A percentile compares a stretch with the other conserved stretches of the same genome.
Conservation (phyloP, 1,140 invertebrate species). For the Pseudoatta argentina region DNA sequence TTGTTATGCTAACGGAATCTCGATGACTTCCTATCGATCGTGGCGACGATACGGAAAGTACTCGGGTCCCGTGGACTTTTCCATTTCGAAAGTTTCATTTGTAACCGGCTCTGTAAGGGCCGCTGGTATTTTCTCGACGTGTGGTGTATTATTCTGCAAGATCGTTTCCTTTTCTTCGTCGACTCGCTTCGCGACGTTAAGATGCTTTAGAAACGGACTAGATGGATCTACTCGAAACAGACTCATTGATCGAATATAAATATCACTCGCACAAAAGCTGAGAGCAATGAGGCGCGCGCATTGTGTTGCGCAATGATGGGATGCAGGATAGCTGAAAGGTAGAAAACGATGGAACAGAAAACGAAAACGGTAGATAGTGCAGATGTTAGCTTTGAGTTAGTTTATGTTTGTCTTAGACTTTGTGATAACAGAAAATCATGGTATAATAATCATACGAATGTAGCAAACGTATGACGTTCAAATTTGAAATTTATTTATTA, state of each 20-base stretch:
- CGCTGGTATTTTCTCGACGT: constrained; percentile 48
- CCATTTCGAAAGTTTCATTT: constrained; percentile 63
- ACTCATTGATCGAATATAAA: constrained; percentile 62
- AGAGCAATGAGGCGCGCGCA: constrained; percentile 22
- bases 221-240: constrained; percentile 53
- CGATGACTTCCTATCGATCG: constrained; percentile 74
- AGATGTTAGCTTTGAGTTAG: constrained; percentile 16
- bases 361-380: background rate
- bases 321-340: background rate
- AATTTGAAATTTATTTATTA: background rate
- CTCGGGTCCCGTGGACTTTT: constrained; percentile 66
- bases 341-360: constrained; percentile 17
- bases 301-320: constrained; percentile 20
- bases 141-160: constrained; percentile 56
- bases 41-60: constrained; percentile 64
- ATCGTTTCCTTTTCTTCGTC: constrained; percentile 18
- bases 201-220: constrained; percentile 54
- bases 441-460: background rate
- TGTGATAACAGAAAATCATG: constrained; percentile 6
- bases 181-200: constrained; percentile 46
- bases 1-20: constrained; percentile 76
- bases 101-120: constrained; percentile 54
- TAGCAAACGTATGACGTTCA: background rate
- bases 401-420: constrained; percentile 16
- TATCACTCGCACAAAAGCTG: constrained; percentile 55